Evolutionary conservation across 2,797 vertebrate species (phyloP), one percentile per base, ranked within the genome.

Genomic region (Chelmon rostratus): DNA sequence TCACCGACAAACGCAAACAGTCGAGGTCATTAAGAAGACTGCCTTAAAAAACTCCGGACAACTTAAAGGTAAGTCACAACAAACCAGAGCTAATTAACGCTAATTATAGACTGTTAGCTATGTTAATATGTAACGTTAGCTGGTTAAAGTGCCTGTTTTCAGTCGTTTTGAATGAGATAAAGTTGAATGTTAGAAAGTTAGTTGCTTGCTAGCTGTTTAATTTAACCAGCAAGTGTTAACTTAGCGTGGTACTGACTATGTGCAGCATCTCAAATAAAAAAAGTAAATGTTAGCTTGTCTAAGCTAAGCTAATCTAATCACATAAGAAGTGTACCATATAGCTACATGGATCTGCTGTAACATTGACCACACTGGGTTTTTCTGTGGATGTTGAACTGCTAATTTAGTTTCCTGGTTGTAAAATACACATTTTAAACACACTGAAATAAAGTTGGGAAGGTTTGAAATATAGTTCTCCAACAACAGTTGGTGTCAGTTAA

Each of bases 41-140:
- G 19, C 23, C 3, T 23, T 35, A 8, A 33, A 47, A 38, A 44
- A 31, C 13, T 42, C 10, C 12, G 11, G 12, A 25, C 19, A 6
- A 0, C 37, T 18, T 1, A 31, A 28, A 9, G 21, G 8, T 53
- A 8, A 0, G 6, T 23, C 9, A n/a, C n/a, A 49, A 5, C n/a
- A 38, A 35, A 8, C 37, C 9, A 23, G 12, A 63, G 8, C 19
- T 7, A 2, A 11, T 11, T 12, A 23, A 40, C 6, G 23, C 25
- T 53, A 23, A 25, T 0, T 18, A 21, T 5, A 1, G 0, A 6
- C 4, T 2, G 50, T 38, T 11, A 35, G 49, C 21, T 19, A 0
- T 8, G 1, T 11, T 0, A 1, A 3, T 28, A 12, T 25, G 50
- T 3, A 16, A 13, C 8, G n/a, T 56, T 7, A 58, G 18, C 42